These are phyloP conservation scores for Leptarthrus brevirostris DNA, from an alignment of 2,888 invertebrate genomes.

Conservation along the genomic window DNA sequence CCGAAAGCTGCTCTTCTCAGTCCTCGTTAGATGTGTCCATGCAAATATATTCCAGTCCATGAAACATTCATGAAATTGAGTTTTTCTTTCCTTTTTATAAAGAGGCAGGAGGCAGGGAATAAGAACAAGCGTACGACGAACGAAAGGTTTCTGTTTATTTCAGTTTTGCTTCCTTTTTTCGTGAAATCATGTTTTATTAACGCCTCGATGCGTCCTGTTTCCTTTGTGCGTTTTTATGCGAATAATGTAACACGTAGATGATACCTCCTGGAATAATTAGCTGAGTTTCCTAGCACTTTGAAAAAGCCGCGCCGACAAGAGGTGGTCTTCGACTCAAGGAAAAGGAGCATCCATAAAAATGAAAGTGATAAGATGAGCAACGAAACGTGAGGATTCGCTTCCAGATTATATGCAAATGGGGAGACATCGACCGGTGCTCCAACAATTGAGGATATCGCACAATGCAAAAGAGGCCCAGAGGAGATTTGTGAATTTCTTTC, in stretches of 20 bases:
- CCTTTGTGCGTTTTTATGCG: conserved; percentile 28
- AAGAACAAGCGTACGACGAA: not conserved
- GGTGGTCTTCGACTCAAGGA: not conserved
- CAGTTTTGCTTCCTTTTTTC: conserved; percentile 5
- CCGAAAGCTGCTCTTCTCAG: conserved; percentile 23
- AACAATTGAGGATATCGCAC: conserved; percentile 10
- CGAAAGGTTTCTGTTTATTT: conserved; percentile 35
- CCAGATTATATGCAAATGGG: conserved; percentile 20
- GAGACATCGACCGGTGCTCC: not conserved
- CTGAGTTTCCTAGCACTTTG: not conserved
- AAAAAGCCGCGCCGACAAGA: not conserved
- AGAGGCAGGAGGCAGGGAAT: not conserved
- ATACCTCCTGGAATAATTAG: conserved; percentile 38
- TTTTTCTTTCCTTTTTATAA: conserved; percentile 25
- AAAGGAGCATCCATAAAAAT: not conserved
- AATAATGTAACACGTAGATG: conserved; percentile 30
- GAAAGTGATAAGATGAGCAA: conserved; percentile 34
- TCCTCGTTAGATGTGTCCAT: conserved; percentile 45
- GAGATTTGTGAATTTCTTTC: conserved; percentile 9
- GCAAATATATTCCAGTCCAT: conserved; percentile 47
- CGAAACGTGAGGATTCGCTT: conserved; percentile 1
- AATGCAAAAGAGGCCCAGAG: conserved; percentile 33
- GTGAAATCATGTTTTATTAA: conserved; percentile 41
- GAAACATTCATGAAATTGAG: conserved; percentile 52
- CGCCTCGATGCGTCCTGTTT: conserved; percentile 30